Percentiles rank a stretch among this genome's conserved stretches.
phyloP scores from a whole-genome alignment of 2,888 invertebrate species.

The Pedicia rivosa region DNA sequence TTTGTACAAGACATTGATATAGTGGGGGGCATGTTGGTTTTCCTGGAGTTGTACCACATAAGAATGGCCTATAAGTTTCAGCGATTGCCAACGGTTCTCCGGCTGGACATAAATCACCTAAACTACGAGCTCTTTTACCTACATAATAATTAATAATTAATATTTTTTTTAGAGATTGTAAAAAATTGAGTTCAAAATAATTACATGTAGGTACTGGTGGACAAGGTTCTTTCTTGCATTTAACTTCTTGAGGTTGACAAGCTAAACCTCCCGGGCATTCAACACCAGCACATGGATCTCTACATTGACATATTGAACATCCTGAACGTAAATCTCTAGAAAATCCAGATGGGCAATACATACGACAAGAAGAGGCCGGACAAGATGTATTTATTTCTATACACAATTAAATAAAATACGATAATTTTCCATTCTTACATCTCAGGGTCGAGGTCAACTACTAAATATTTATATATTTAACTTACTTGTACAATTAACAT shows the following conservation, averaged over 20 bases:
- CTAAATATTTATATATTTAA: background rate
- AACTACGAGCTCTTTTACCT: conserved; percentile 57
- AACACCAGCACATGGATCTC: conserved; percentile 62
- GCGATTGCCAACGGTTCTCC: conserved; percentile 55
- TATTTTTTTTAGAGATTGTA: too few species aligned
- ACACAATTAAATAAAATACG: too few species aligned
- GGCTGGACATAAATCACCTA: conserved; percentile 63
- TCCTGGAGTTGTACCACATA: conserved; percentile 65
- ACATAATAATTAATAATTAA: too few species aligned
- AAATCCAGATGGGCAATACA: conserved; percentile 76
- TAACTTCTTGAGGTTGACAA: conserved; percentile 63
- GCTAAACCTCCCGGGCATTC: conserved; percentile 59
- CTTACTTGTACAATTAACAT: conserved; percentile 14
- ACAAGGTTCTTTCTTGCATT: conserved; percentile 63
- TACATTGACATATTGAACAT: conserved; percentile 64
- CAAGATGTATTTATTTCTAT: conserved; percentile 46
- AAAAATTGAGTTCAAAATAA: too few species aligned
- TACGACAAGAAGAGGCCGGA: conserved; percentile 66
- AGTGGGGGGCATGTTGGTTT: conserved; percentile 73
- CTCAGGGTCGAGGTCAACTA: conserved; percentile 8
- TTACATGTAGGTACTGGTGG: conserved; percentile 75
- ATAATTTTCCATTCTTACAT: too few species aligned
- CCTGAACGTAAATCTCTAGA: conserved; percentile 48
- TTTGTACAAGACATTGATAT: conserved; percentile 63
- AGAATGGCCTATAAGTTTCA: conserved; percentile 60